Conservation (phyloP, 92 coral and sea anemone species). For the Heteractis magnifica region DNA sequence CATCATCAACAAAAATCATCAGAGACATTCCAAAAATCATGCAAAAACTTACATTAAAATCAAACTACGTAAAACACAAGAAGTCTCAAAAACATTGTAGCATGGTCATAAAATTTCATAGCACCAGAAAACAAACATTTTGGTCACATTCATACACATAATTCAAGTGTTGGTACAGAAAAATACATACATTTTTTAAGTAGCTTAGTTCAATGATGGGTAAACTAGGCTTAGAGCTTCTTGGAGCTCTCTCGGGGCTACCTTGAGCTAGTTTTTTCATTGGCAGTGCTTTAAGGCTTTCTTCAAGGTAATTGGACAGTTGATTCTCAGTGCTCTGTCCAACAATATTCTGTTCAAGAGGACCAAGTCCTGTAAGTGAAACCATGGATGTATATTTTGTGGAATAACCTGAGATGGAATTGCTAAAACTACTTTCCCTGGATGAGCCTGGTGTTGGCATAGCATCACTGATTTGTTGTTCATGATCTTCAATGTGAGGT, state of each 20-base stretch:
- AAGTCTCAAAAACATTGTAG: too few relatives aligned
- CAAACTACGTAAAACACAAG: too few relatives aligned
- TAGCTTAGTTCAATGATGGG: constrained; percentile 68
- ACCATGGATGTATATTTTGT: neutral
- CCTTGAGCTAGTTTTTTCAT: neutral
- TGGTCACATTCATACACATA: too few relatives aligned
- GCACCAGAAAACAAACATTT: too few relatives aligned
- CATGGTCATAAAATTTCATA: too few relatives aligned
- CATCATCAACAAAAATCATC: too few relatives aligned
- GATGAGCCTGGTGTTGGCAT: neutral
- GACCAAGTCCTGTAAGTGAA: constrained; percentile 27
- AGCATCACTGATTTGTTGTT: neutral
- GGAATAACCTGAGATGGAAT: neutral
- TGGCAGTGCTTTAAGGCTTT: constrained; percentile 2
- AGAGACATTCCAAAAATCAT: too few relatives aligned
- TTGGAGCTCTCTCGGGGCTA: neutral
- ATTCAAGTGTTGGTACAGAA: too few relatives aligned
- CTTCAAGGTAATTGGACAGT: neutral
- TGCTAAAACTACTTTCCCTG: neutral
- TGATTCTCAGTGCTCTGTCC: neutral
- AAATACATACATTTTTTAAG: constrained; percentile 50
- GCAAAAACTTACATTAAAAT: too few relatives aligned
- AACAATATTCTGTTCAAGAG: neutral
- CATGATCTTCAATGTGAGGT: neutral
- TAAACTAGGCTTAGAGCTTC: constrained; percentile 37